Evolutionary conservation across 2,888 invertebrate species (phyloP).

Genomic region (Drosophila diplacantha): DNA sequence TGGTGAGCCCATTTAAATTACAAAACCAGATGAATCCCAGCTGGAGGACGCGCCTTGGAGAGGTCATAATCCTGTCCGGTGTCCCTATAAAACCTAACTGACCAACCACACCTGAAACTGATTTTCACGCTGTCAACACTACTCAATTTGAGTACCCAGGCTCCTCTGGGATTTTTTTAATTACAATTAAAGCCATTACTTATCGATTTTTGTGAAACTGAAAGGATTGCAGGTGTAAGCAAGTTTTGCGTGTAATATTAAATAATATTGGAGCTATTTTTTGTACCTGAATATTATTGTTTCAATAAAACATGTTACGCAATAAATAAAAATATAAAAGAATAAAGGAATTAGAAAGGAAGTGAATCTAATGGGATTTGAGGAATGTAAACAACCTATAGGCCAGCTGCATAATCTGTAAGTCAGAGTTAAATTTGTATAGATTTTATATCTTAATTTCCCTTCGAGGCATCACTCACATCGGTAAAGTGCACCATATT

Average conservation of each 20-base stretch:
- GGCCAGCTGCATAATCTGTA: slow-evolving; percentile 55
- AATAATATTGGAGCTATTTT: not conserved
- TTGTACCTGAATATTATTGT: too few relatives aligned
- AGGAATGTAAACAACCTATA: slow-evolving; percentile 58
- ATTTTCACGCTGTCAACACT: not conserved
- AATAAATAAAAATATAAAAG: too few relatives aligned
- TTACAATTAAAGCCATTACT: not conserved
- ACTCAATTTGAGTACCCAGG: not conserved
- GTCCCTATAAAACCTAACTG: not conserved
- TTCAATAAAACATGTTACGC: not conserved
- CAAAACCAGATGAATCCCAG: slow-evolving; percentile 16
- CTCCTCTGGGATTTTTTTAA: not conserved
- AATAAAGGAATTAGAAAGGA: too few relatives aligned
- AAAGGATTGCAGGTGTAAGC: not conserved
- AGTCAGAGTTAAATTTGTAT: not conserved
- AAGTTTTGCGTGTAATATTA: not conserved
- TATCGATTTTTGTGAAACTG: not conserved
- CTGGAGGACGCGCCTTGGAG: slow-evolving; percentile 6
- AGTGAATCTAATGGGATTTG: slow-evolving; percentile 33
- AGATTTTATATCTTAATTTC: too few relatives aligned
- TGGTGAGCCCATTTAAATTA: slow-evolving; percentile 7
- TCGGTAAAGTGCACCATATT: slow-evolving; percentile 59
- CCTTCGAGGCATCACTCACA: slow-evolving; percentile 28
- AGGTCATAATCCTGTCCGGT: slow-evolving; percentile 3
- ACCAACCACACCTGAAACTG: not conserved